Evolutionary conservation across 2,797 vertebrate species (phyloP).

Genomic region (Dermochelys coriacea): DNA sequence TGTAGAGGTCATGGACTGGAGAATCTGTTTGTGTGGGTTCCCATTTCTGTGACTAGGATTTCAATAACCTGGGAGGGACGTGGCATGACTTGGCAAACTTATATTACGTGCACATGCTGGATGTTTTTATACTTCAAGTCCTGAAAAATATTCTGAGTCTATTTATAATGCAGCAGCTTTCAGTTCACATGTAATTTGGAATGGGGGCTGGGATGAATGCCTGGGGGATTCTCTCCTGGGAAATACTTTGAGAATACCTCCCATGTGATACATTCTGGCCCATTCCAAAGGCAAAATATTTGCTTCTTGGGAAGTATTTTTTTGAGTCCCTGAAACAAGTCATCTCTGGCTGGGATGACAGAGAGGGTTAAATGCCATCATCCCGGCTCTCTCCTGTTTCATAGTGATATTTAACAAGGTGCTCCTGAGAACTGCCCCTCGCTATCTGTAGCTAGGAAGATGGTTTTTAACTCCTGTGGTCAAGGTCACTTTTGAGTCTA

Average conservation of each 20-base stretch:
- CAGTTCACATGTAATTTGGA: accelerated
- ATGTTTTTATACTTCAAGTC: not conserved
- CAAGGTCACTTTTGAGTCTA: not conserved
- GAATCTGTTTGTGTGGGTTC: not conserved
- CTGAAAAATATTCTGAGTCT: not conserved
- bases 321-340: not conserved
- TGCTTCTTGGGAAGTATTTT: not conserved
- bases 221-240: not conserved
- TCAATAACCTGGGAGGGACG: not conserved
- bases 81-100: not conserved
- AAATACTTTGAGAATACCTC: not conserved
- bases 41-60: accelerated
- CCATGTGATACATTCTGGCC: not conserved
- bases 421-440: not conserved
- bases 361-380: accelerated
- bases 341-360: not conserved
- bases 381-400: not conserved
- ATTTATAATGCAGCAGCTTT: not conserved
- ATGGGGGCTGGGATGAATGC: not conserved
- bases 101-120: not conserved
- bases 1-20: not conserved
- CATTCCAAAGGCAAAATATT: not conserved
- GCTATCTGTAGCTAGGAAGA: not conserved
- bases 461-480: not conserved
- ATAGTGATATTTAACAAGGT: not conserved